Conservation (phyloP, 2,888 invertebrate species). For the Ochropleura plecta region DNA sequence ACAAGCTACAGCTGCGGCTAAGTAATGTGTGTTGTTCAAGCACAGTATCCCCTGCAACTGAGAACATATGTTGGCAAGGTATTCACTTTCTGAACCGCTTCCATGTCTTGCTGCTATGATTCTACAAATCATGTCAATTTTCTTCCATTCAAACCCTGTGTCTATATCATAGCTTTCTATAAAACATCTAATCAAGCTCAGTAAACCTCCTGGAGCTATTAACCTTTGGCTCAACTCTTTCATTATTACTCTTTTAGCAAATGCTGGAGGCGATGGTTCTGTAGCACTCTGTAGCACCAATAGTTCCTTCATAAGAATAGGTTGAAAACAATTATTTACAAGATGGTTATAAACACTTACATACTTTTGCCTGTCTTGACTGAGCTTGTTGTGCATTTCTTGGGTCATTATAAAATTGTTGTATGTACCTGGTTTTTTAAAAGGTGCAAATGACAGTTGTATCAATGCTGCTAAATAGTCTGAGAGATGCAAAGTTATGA, state of each 20-base stretch:
- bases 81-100: slow-evolving; percentile 82
- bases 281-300: slow-evolving; percentile 91
- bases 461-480: slow-evolving; percentile 92
- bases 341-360: slow-evolving; percentile 87
- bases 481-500: slow-evolving; percentile 90
- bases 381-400: slow-evolving; percentile 88
- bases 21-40: slow-evolving; percentile 83
- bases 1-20: slow-evolving; percentile 90
- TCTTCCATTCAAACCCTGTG: slow-evolving; percentile 92
- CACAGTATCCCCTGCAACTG: slow-evolving; percentile 89
- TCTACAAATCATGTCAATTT: slow-evolving; percentile 92
- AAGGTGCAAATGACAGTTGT: slow-evolving; percentile 92
- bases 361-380: slow-evolving; percentile 88
- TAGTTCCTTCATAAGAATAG: slow-evolving; percentile 92
- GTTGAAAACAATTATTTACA: slow-evolving; percentile 90
- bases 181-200: slow-evolving; percentile 92
- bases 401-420: slow-evolving; percentile 89
- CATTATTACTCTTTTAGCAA: slow-evolving; percentile 92
- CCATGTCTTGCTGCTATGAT: slow-evolving; percentile 91
- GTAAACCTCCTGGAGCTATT: slow-evolving; percentile 91
- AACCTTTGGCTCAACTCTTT: slow-evolving; percentile 91
- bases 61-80: slow-evolving; percentile 88
- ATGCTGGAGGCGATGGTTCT: slow-evolving; percentile 89
- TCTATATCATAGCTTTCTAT: slow-evolving; percentile 90
- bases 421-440: slow-evolving; percentile 90